Evolutionary conservation across 2,888 invertebrate genomes (phyloP), one percentile per base, ranked within the genome.

Genomic region (Leptinotarsa tumamoca): DNA sequence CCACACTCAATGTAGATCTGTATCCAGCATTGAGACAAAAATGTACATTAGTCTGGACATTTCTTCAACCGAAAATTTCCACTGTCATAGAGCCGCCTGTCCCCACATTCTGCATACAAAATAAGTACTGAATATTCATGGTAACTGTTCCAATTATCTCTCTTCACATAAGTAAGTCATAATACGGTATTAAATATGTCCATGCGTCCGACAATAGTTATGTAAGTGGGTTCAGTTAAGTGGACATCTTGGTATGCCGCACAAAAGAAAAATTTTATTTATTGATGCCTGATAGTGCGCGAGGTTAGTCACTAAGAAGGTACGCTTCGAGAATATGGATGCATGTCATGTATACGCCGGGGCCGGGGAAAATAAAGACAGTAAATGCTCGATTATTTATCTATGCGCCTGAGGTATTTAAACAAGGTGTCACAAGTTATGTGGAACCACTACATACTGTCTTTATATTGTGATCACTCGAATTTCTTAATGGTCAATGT

Each of bases 181-280:
- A 49, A 56, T 71, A 78, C 78, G 78, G 76, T 76, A 75, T 63
- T 23, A 43, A 74, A 78, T 78, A 71, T 50, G 69, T 51, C 72
- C 71, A 69, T 69, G 74, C 68, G 66, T 68, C 67, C 61, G 58
- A 52, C 3, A n/a, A n/a, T 63, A 43, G 63, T 63, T 63, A 54
- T 18, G 67, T 61, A 72, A 17, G 51, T 17, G 23, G 21, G 61
- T 61, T 61, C 61, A 61, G 61, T 43, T 63, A n/a, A 43, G 10
- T 63, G 43, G 63, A 43, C 43, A 63, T 63, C 5, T 63, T 21
- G 63, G 63, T 63, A 63, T 63, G 63, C 33, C 43, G 63, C n/a
- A 43, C 43, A 33, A 7, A 43, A 3, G 10, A 43, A 43, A 33
- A 43, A 2, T 43, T 43, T 33, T 33, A 33, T 33, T 33, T 33